Evolutionary conservation across 2,797 vertebrate genomes (phyloP).

Genomic region (Labroides dimidiatus): DNA sequence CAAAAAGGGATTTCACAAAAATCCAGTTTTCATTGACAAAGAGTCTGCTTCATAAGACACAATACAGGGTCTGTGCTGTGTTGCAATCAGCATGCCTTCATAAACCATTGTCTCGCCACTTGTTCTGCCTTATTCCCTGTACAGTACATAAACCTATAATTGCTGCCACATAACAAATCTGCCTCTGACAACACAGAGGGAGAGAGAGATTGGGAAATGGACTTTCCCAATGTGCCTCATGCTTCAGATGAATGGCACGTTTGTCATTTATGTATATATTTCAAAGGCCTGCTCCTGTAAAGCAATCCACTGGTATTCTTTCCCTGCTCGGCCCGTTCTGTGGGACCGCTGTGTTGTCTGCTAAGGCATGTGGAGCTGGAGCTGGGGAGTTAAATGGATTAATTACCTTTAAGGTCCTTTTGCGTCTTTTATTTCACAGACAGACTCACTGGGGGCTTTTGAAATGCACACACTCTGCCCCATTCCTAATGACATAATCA

Average conservation of each 20-base stretch:
- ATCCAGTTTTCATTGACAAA: slow-evolving; percentile 29
- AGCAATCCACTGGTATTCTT: slow-evolving; percentile 87
- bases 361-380: slow-evolving; percentile 81
- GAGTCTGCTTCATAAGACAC: slow-evolving; percentile 48
- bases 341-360: slow-evolving; percentile 81
- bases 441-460: slow-evolving; percentile 87
- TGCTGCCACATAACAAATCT: slow-evolving; percentile 49
- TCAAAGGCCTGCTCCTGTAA: slow-evolving; percentile 90
- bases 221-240: slow-evolving; percentile 72
- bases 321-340: slow-evolving; percentile 75
- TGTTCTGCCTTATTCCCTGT: slow-evolving; percentile 70
- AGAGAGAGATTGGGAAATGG: slow-evolving; percentile 57
- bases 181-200: slow-evolving; percentile 59
- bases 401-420: slow-evolving; percentile 92
- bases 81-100: slow-evolving; percentile 65
- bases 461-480: slow-evolving; percentile 77
- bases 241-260: slow-evolving; percentile 84
- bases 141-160: slow-evolving; percentile 78
- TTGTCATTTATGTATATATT: slow-evolving; percentile 90
- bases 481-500: slow-evolving; percentile 95
- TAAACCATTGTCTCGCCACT: slow-evolving; percentile 58
- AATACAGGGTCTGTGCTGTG: slow-evolving; percentile 59
- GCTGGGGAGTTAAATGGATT: slow-evolving; percentile 92
- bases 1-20: not conserved
- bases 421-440: slow-evolving; percentile 90